Conservation (phyloP, 30 jellyfish, hydroid and myxozoan species). For the Pelagia noctiluca region DNA sequence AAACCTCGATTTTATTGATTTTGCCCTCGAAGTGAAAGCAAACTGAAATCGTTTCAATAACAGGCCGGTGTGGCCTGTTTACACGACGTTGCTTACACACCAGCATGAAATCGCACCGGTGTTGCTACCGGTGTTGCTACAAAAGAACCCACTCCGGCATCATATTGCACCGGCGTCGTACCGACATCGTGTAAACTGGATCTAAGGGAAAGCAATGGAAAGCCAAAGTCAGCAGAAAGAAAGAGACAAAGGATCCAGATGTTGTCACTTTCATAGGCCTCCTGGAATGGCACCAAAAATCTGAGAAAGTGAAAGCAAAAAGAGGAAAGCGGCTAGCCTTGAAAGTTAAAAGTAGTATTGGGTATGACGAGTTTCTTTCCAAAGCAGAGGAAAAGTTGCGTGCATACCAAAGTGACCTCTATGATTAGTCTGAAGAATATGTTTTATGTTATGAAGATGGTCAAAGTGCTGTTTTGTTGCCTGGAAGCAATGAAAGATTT, state of each 20-base stretch:
- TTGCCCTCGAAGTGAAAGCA: no score
- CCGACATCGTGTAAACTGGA: no score
- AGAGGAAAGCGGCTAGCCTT: background rate
- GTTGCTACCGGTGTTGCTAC: no score
- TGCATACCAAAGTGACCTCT: background rate
- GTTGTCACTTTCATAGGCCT: background rate
- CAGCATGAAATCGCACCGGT: no score
- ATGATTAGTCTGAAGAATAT: background rate
- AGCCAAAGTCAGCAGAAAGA: background rate
- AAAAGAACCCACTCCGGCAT: no score
- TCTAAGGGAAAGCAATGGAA: constrained; percentile 1
- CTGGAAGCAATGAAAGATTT: background rate
- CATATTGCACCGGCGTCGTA: no score
- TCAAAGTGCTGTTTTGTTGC: background rate
- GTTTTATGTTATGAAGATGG: background rate
- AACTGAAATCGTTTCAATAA: no score
- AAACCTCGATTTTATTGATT: no score
- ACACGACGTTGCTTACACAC: no score
- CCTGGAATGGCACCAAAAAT: background rate
- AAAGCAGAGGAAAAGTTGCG: background rate
- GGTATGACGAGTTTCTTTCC: background rate
- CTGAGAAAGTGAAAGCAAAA: background rate
- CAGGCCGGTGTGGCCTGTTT: no score
- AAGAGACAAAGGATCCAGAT: background rate
- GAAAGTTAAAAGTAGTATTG: background rate